Evolutionary conservation across 2,888 invertebrate species (phyloP).

Genomic region (Eristalis intricaria): DNA sequence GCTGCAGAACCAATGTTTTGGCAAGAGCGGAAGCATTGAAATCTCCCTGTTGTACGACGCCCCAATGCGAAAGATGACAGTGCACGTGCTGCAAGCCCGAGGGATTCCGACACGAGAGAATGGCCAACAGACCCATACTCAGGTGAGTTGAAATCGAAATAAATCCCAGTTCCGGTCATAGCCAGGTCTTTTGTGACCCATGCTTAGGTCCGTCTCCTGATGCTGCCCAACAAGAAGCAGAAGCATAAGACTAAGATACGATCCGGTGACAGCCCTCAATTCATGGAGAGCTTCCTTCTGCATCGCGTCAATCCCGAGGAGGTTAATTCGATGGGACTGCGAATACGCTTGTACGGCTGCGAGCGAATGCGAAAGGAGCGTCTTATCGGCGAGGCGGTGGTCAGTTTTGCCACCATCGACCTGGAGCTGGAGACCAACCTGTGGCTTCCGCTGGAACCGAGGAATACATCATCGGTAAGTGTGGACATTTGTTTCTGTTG

Average conservation of each 20-base stretch:
- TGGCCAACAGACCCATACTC: conserved; percentile 86
- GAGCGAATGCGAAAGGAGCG: conserved; percentile 96
- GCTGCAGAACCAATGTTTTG: conserved; percentile 81
- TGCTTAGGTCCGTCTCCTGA: conserved; percentile 90
- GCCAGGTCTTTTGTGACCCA: neutral
- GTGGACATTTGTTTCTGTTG: no score
- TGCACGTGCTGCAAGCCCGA: conserved; percentile 93
- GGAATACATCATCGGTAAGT: conserved; percentile 83
- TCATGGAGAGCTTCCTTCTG: conserved; percentile 94
- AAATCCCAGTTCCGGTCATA: neutral
- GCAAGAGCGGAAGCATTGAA: conserved; percentile 90
- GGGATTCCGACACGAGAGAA: conserved; percentile 88
- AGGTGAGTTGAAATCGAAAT: conserved; percentile 81
- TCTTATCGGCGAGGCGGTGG: conserved; percentile 93
- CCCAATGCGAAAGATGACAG: conserved; percentile 94
- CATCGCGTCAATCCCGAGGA: conserved; percentile 97
- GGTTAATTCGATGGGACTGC: conserved; percentile 94
- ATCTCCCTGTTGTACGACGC: conserved; percentile 94
- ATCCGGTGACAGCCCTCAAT: conserved; percentile 94
- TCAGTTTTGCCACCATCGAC: conserved; percentile 94
- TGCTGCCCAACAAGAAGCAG: conserved; percentile 95
- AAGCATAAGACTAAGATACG: conserved; percentile 97
- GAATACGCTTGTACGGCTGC: conserved; percentile 95
- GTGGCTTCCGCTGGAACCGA: conserved; percentile 92
- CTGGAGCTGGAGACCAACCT: conserved; percentile 94